Conservation (phyloP, 37 sponge, comb jelly and placozoan genomes). For the Cladorhizidae sp. region DNA sequence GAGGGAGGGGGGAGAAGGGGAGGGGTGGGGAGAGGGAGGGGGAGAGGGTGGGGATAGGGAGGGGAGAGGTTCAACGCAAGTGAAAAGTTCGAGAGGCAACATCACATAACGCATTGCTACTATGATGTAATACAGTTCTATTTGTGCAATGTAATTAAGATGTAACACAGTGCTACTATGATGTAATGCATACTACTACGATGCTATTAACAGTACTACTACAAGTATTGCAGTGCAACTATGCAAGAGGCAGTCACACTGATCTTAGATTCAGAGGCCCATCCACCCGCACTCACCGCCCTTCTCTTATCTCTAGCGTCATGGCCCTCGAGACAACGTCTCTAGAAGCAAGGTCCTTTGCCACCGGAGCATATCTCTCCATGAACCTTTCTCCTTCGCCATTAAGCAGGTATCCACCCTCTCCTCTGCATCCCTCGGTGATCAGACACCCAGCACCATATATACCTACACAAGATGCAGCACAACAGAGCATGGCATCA, state of each 20-base stretch:
- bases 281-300: constrained; percentile 51
- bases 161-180: too few relatives aligned
- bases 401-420: constrained; percentile 97
- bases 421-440: constrained; percentile 98
- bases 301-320: constrained; percentile 97
- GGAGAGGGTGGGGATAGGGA: neutral
- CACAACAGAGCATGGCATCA: neutral
- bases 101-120: too few relatives aligned
- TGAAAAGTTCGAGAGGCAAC: too few relatives aligned
- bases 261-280: neutral
- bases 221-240: neutral
- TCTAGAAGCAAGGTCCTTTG: constrained; percentile 99
- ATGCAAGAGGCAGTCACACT: neutral
- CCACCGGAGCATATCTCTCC: constrained; percentile 96
- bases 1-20: too few relatives aligned
- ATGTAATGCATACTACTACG: too few relatives aligned
- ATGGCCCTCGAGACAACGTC: constrained; percentile 97
- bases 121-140: too few relatives aligned
- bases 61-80: too few relatives aligned
- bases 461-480: constrained; percentile 61
- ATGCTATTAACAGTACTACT: neutral
- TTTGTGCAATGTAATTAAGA: too few relatives aligned
- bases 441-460: constrained; percentile 99
- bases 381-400: constrained; percentile 94
- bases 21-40: neutral